These are phyloP conservation scores for Engraulis encrasicolus DNA, from an alignment of 2,113 vertebrate genomes.

Conservation along the genomic window DNA sequence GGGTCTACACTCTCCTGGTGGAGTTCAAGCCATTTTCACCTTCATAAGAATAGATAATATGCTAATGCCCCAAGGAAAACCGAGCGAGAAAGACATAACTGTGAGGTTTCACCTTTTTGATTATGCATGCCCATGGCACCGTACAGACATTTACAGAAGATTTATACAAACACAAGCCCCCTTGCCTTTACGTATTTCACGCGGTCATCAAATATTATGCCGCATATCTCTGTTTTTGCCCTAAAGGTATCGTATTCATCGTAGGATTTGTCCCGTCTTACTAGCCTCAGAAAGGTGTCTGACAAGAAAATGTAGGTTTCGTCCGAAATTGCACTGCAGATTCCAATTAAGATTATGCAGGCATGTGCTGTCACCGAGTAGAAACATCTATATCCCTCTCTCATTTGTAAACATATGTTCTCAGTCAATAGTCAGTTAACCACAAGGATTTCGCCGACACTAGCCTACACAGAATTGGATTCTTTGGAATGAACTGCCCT, in stretches of 20 bases:
- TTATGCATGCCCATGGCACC: neutral
- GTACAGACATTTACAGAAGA: neutral
- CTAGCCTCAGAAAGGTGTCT: neutral
- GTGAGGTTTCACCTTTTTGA: neutral
- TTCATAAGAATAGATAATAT: conserved; percentile 10
- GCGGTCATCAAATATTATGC: neutral
- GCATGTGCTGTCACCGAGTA: neutral
- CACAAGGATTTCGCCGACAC: neutral
- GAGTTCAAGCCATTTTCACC: neutral
- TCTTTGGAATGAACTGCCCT: neutral
- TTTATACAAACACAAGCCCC: neutral
- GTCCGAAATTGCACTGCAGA: neutral
- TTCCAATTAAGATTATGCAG: neutral
- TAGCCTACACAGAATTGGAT: neutral
- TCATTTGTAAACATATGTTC: neutral
- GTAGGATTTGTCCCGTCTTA: too few species aligned
- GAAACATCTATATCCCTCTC: neutral
- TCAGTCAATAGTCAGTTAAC: neutral
- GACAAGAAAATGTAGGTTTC: neutral
- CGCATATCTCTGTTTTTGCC: neutral
- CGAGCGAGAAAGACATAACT: neutral
- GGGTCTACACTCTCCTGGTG: neutral
- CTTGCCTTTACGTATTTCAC: neutral
- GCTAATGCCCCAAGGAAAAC: neutral
- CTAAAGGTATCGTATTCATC: neutral